Conservation (phyloP, 2,113 vertebrate species). For the Corythornis cristatus region DNA sequence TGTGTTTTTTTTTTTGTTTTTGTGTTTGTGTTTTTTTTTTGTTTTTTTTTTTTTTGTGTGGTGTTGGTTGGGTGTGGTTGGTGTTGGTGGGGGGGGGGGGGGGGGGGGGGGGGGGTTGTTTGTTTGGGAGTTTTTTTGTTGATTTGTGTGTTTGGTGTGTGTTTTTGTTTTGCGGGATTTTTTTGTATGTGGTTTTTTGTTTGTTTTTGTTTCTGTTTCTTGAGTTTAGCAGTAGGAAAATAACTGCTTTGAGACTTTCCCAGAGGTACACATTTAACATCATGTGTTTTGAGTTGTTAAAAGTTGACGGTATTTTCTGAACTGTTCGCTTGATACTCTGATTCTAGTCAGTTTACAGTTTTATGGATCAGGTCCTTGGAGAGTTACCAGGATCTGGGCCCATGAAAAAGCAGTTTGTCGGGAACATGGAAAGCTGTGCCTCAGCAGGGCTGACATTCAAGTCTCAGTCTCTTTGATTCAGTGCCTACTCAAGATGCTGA, state of each 20-base stretch:
- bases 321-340: fast-evolving
- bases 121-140: too few species aligned
- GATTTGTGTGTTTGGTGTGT: too few species aligned
- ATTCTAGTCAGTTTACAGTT: background rate
- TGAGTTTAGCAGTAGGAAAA: background rate
- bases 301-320: background rate
- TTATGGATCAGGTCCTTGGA: background rate
- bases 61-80: too few species aligned
- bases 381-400: background rate
- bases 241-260: background rate
- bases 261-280: fast-evolving
- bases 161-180: too few species aligned
- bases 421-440: background rate
- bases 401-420: background rate
- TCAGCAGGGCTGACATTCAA: background rate
- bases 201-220: too few species aligned
- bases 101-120: too few species aligned
- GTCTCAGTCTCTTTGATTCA: background rate
- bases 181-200: too few species aligned
- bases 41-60: too few species aligned
- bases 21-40: too few species aligned
- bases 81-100: too few species aligned
- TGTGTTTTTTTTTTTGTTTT: too few species aligned
- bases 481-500: background rate
- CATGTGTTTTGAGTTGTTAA: background rate